Percentiles rank a stretch among this genome's conserved stretches.
Evolutionary conservation across 2,888 invertebrate genomes (phyloP).

Genomic region (Achlya flavicornis): DNA sequence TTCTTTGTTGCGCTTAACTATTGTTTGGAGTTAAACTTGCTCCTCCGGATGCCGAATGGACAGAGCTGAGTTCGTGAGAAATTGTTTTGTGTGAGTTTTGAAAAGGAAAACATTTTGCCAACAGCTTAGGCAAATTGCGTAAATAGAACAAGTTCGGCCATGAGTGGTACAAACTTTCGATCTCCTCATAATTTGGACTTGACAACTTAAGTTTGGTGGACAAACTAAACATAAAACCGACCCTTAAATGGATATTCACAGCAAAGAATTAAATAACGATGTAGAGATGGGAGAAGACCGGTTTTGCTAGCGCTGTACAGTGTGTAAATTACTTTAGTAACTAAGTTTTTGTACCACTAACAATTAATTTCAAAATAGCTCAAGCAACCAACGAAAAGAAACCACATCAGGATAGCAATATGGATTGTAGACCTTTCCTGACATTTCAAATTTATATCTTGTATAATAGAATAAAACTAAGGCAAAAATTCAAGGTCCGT

Average conservation of each 20-base stretch:
- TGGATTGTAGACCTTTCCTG: no score
- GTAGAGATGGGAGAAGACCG: no score
- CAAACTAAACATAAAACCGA: slow-evolving; percentile 48
- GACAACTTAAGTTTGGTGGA: slow-evolving; percentile 54
- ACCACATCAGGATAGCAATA: no score
- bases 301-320: no score
- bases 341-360: no score
- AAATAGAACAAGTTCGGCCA: slow-evolving; percentile 43
- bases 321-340: no score
- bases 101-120: slow-evolving; percentile 79
- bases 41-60: slow-evolving; percentile 72
- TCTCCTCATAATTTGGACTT: slow-evolving; percentile 57
- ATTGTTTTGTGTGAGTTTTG: slow-evolving; percentile 79
- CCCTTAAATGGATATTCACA: no score
- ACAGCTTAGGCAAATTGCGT: slow-evolving; percentile 78
- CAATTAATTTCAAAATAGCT: no score
- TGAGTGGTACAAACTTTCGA: slow-evolving; percentile 40
- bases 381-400: no score
- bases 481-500: not conserved
- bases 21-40: slow-evolving; percentile 77
- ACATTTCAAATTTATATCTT: no score
- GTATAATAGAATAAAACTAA: no score
- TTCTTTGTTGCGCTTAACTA: slow-evolving; percentile 77
- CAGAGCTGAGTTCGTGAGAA: slow-evolving; percentile 70
- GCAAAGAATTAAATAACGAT: no score